Base-by-base conservation (phyloP, 1,140 invertebrate genomes). In the Orussus abietinus region DNA sequence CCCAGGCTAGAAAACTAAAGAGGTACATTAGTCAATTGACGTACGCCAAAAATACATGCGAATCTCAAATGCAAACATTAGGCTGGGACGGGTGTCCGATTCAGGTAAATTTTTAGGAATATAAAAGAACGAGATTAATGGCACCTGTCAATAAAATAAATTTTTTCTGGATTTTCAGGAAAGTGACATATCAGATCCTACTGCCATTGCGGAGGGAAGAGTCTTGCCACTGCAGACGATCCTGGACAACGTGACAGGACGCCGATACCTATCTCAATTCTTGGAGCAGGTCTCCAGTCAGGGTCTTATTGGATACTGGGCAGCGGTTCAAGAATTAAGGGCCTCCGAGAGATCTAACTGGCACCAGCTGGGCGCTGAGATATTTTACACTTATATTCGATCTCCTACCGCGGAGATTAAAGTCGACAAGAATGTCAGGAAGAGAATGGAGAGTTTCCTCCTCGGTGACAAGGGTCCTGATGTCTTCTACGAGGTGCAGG, bases 321-420 rank as follows among this genome's bases (percentile, higher is more conserved):
- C 80, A 51, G 86, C 86, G n/a, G 88, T 93, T 1, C 89, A 94
- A 58, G 88, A 92, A 67, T 71, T 95, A 38, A 78, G 85, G 45
- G 75, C 78, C 33, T 80, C 85, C 10, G 81, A 81, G 38, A 77
- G 82, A 53, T 83, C 80, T 38, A 80, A 80, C 39, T 88, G 85
- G 77, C 89, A 93, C 70, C 88, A 92, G 50, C 66, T 92, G n/a
- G 91, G 85, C 9, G 85, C 86, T 19, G 89, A 92, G 62, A 90
- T 93, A 49, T 93, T 90, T 71, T 90, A 92, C 55, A 90, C 87
- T 9, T 92, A 88, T 54, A 86, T 93, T 42, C 76, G 83, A 43
- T 85, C 84, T 31, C 82, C 85, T 4, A 84, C 80, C 40, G 83
- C 84, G 1, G 84, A 86, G 60, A 84, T 90, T 42, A 87, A 88